Base-by-base conservation (phyloP, 1,140 invertebrate species). In the Leptopilina clavipes region DNA sequence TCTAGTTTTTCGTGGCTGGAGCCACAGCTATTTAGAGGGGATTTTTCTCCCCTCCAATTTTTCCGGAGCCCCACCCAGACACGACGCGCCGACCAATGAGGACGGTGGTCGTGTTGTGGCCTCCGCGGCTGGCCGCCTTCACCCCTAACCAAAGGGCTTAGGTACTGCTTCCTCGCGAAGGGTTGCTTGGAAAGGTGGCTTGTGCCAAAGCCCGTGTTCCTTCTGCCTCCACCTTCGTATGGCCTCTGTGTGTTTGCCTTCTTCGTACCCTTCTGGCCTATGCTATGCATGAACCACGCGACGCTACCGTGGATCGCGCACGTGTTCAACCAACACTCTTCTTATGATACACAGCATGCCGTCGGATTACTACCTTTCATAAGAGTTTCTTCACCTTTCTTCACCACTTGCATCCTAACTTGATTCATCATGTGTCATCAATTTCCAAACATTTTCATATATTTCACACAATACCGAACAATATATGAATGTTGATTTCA, bases 41-140 rank as follows among this genome's bases (percentile, higher is more conserved):
- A 89, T 88, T 89, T 89, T 88, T 88, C 81, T 87, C 87, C 88
- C 88, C 88, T 79, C 84, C 87, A 88, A 87, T 88, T 90, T 90
- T 90, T 89, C 86, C 82, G 82, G 86, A 87, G 89, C 89, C 87
- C 88, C 89, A 89, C 89, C 89, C 89, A 89, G 86, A 77, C 79
- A 74, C 81, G 80, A 77, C 83, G 86, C 86, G 86, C 84, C 89
- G 87, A 91, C 89, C 89, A 90, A 90, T 90, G 88, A 88, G 88
- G 88, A 86, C 83, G 80, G 90, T 86, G 89, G 90, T 90, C 87
- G 89, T 90, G 89, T 90, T 90, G 89, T 89, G 89, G 89, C 88
- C 87, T 87, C 86, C 85, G 89, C 82, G 89, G 89, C 89, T 89
- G 86, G 89, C 89, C 89, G 89, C 89, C 89, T 89, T 89, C 86